phyloP scores from a whole-genome alignment of 2,113 vertebrate species.

The Xyrauchen texanus region DNA sequence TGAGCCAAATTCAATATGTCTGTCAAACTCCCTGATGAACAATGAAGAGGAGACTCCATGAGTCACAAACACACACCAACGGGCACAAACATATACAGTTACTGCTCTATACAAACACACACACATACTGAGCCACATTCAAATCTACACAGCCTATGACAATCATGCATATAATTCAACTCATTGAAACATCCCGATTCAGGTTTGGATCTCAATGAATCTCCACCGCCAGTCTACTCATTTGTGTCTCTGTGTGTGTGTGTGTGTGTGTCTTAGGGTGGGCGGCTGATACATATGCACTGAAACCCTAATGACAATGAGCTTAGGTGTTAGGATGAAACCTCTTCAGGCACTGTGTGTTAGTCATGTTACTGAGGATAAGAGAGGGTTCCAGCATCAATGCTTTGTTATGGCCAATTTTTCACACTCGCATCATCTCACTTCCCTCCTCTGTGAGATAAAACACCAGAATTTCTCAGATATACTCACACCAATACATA shows the following conservation, averaged over 20 bases:
- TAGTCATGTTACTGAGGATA: constrained; percentile 20
- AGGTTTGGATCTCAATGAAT: constrained; percentile 9
- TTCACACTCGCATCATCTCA: neutral
- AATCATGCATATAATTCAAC: neutral
- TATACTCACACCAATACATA: too few relatives aligned
- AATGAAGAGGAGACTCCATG: constrained; percentile 42
- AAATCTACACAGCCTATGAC: neutral
- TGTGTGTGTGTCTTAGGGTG: neutral
- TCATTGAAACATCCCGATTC: neutral
- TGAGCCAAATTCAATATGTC: constrained; percentile 50
- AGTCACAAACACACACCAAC: neutral
- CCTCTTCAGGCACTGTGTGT: constrained; percentile 19
- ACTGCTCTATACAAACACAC: constrained; percentile 14
- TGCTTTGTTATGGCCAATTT: neutral
- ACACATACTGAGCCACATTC: neutral
- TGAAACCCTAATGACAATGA: constrained; percentile 6
- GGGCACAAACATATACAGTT: constrained; percentile 14
- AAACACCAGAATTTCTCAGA: neutral
- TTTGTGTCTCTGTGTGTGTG: neutral
- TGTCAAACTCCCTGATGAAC: constrained; percentile 40
- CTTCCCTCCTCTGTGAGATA: neutral
- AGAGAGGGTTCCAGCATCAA: constrained; percentile 1
- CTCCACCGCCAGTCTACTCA: neutral
- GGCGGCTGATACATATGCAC: neutral
- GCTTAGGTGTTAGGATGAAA: constrained; percentile 37